Evolutionary conservation across 2,888 invertebrate species (phyloP).

Genomic region (Tipula unca): DNA sequence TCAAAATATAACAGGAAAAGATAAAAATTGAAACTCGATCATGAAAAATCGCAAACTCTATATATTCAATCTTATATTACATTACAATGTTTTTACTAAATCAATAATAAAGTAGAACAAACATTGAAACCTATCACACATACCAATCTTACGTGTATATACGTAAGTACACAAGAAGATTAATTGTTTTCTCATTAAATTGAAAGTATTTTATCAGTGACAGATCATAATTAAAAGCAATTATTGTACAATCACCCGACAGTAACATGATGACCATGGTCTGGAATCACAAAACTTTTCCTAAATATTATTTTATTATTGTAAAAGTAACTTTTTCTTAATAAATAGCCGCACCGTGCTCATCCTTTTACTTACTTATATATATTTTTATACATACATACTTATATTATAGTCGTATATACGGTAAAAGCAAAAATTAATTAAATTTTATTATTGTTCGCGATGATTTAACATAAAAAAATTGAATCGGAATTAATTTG

Average conservation of each 20-base stretch:
- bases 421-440: not conserved
- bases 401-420: not conserved
- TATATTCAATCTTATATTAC: not conserved
- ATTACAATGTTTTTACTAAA: not conserved
- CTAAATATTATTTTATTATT: not conserved
- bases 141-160: not conserved
- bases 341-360: not conserved
- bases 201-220: constrained; percentile 8
- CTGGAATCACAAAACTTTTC: not conserved
- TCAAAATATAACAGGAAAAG: not conserved
- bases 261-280: not conserved
- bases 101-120: not conserved
- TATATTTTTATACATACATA: not conserved
- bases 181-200: not conserved
- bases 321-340: not conserved
- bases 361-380: not conserved
- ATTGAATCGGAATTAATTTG: not conserved
- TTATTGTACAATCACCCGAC: not conserved
- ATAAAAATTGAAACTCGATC: constrained; percentile 14
- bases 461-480: constrained; percentile 8
- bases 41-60: not conserved
- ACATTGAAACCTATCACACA: not conserved
- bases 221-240: not conserved
- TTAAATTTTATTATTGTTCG: not conserved
- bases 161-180: not conserved